phyloP scores from a whole-genome alignment of 2,888 invertebrate species.

The Drosophila anomelani region DNA sequence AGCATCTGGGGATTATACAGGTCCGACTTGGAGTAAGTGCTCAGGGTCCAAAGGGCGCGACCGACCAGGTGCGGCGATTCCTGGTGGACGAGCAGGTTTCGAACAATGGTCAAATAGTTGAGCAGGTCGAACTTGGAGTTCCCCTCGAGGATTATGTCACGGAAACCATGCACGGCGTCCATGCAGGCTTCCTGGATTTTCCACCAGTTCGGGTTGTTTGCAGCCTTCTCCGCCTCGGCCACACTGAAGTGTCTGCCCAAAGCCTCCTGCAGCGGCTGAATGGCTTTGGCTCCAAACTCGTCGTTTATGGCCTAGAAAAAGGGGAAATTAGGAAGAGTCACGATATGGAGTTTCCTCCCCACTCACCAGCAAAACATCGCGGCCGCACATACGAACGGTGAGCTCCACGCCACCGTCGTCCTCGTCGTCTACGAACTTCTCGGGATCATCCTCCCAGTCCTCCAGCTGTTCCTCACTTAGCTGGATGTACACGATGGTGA shows the following conservation, averaged over 20 bases:
- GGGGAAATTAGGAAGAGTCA: neutral
- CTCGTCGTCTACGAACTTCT: slow-evolving; percentile 89
- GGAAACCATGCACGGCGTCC: slow-evolving; percentile 87
- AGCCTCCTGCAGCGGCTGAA: slow-evolving; percentile 86
- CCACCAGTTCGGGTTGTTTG: slow-evolving; percentile 87
- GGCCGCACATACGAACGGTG: slow-evolving; percentile 88
- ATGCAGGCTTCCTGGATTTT: slow-evolving; percentile 89
- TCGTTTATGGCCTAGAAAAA: slow-evolving; percentile 83
- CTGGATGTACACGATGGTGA: slow-evolving; percentile 89
- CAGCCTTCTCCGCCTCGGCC: slow-evolving; percentile 85
- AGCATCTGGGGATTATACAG: slow-evolving; percentile 83
- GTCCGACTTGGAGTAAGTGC: slow-evolving; percentile 83
- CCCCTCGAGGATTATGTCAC: slow-evolving; percentile 83
- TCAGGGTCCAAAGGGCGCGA: slow-evolving; percentile 83
- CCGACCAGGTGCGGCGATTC: slow-evolving; percentile 83
- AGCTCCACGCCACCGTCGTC: slow-evolving; percentile 87
- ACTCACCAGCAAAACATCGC: slow-evolving; percentile 87
- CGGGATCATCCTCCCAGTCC: slow-evolving; percentile 87
- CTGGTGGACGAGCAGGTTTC: slow-evolving; percentile 81
- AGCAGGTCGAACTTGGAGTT: slow-evolving; percentile 83
- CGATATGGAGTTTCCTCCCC: neutral
- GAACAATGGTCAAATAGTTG: slow-evolving; percentile 83
- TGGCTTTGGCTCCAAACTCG: slow-evolving; percentile 86
- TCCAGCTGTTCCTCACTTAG: slow-evolving; percentile 89
- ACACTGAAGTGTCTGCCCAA: slow-evolving; percentile 87